A percentile compares a stretch with the other conserved stretches of the same genome.
Conservation (phyloP, 2,113 vertebrate genomes). For the Proterorhinus semilunaris region DNA sequence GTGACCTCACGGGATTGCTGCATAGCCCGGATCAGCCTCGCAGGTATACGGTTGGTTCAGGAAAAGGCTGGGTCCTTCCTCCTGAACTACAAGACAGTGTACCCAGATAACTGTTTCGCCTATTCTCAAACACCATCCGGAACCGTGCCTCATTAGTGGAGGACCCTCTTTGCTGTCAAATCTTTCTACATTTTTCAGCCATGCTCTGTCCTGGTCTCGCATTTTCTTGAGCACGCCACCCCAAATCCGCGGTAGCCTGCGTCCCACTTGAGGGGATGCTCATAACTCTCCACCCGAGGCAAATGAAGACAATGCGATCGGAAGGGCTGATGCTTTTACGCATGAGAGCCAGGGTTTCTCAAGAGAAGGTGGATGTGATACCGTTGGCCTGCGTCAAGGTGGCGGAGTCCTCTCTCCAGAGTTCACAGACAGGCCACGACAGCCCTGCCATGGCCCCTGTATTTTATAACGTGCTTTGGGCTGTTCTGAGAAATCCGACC, state of each 20-base stretch:
- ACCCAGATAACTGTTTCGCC: no score
- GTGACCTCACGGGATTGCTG: slow-evolving; percentile 43
- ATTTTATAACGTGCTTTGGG: slow-evolving; percentile 33
- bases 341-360: not conserved
- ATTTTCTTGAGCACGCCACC: not conserved
- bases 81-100: no score
- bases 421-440: slow-evolving; percentile 19
- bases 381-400: not conserved
- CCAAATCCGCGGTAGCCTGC: not conserved
- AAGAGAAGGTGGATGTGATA: not conserved
- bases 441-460: slow-evolving; percentile 20
- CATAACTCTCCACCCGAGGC: not conserved
- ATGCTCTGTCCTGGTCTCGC: no score
- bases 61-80: no score
- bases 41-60: not conserved
- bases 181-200: no score
- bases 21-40: not conserved
- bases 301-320: not conserved
- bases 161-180: no score
- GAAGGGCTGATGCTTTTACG: not conserved
- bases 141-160: no score
- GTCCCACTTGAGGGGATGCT: not conserved
- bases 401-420: not conserved
- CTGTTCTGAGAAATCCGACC: not conserved
- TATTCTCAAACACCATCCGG: no score